Base-by-base conservation (phyloP, 2,888 invertebrate genomes). In the Leptopilina drosophilae region DNA sequence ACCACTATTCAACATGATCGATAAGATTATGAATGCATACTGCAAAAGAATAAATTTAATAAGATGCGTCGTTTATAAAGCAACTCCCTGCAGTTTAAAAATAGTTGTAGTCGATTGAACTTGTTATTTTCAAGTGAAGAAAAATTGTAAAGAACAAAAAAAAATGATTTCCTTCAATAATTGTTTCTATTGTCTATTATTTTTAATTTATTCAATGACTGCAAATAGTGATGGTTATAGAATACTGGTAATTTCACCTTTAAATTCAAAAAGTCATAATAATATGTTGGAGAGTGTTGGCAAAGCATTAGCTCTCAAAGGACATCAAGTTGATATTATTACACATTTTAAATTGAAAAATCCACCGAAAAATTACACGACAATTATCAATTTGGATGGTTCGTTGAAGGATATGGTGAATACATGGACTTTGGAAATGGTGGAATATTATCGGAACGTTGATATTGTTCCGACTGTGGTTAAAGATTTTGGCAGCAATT, bases 371-470 rank as follows among this genome's bases (percentile, higher is more conserved):
- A 81, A 81, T 26, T 82, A 81, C n/a, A 81, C 53, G 20, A 67
- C 42, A 6, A 77, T 82, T 49, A 77, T 83, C 9, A 78, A 78
- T 62, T 64, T 82, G 2, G 82, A 81, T 2, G 82, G 83, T 0
- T 82, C 83, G 9, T 76, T 73, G 65, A 11, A 78, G 15, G 69
- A 14, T 0, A 2, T 84, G 12, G 78, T 84, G 11, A 85, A 87
- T 78, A 87, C 83, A 64, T 69, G 88, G 46, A 77, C 84, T 11
- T 42, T 87, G 0, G 78, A 85, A 59, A 59, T 59, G 14, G 59
- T 59, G n/a, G 76, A 78, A 9, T n/a, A 40, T 12, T 59, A n/a
- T 59, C 14, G 59, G 5, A 5, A 26, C 14, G 73, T 79, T 11
- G 81, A 85, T 40, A 11, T 76, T 9, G 76, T 33, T 12, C 15